A percentile compares a stretch with the other conserved stretches of the same genome.
Evolutionary conservation across 1,140 invertebrate species (phyloP).

Genomic region (Drosophila trapezifrons): DNA sequence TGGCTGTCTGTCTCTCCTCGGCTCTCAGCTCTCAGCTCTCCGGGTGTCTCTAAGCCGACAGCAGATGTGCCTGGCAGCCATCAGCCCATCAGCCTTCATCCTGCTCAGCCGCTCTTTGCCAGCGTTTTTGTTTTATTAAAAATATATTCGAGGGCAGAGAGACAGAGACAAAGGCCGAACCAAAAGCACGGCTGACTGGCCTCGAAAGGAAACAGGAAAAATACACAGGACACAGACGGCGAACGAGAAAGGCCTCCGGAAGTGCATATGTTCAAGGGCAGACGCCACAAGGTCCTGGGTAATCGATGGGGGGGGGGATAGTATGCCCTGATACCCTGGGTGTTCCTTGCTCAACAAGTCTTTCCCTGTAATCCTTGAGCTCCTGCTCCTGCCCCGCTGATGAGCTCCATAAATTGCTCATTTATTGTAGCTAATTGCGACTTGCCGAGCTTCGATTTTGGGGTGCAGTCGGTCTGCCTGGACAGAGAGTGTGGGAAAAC

Average conservation of each 20-base stretch:
- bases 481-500: constrained; percentile 23
- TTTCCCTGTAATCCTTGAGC: constrained; percentile 35
- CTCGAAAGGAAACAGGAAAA: constrained; percentile 40
- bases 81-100: constrained; percentile 30
- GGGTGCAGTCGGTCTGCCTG: constrained; percentile 13
- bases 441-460: constrained; percentile 51
- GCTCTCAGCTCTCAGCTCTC: constrained; percentile 2
- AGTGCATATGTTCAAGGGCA: constrained; percentile 77
- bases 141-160: constrained; percentile 51
- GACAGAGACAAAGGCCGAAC: constrained; percentile 62
- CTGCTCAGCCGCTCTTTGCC: constrained; percentile 7
- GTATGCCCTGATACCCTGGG: constrained; percentile 3
- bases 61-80: constrained; percentile 80
- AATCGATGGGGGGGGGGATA: constrained; percentile 56
- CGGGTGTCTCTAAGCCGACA: constrained; percentile 70
- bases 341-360: constrained; percentile 27
- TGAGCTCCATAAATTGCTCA: constrained; percentile 77
- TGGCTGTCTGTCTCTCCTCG: constrained; percentile 32
- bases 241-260: constrained; percentile 55
- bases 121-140: constrained; percentile 76
- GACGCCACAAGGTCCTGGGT: constrained; percentile 45
- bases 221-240: constrained; percentile 8
- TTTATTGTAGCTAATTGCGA: constrained; percentile 84
- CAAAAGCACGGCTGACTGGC: constrained; percentile 36
- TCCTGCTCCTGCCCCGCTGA: background rate